Percentiles rank a stretch among this genome's conserved stretches.
These are phyloP conservation scores for Poecile atricapillus DNA, from an alignment of 2,113 vertebrate species.

Conservation along the genomic window DNA sequence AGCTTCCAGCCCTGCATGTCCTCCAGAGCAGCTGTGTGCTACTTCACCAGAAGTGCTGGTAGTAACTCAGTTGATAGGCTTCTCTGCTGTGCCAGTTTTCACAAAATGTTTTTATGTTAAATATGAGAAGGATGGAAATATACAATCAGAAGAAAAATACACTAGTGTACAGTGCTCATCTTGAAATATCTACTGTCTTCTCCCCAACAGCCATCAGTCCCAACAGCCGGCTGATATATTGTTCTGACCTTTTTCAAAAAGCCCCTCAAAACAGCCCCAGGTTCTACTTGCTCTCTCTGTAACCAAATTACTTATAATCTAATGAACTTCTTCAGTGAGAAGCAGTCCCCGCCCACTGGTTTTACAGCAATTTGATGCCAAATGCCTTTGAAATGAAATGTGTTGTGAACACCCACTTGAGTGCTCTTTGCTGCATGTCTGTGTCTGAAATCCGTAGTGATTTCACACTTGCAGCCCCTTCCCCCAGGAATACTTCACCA, in stretches of 20 bases:
- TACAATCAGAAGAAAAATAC: not conserved
- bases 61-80: not conserved
- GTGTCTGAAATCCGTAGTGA: not conserved
- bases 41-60: not conserved
- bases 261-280: slow-evolving; percentile 27
- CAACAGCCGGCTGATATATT: not conserved
- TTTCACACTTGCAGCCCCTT: slow-evolving; percentile 9
- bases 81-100: not conserved
- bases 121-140: not conserved
- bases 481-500: not conserved
- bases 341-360: slow-evolving; percentile 35
- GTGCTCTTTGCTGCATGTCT: not conserved
- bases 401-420: slow-evolving; percentile 18
- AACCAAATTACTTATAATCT: slow-evolving; percentile 55
- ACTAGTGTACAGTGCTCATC: not conserved
- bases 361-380: slow-evolving; percentile 37
- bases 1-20: not conserved
- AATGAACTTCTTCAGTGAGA: slow-evolving; percentile 53
- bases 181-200: not conserved
- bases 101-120: not conserved
- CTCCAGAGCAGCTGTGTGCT: not conserved
- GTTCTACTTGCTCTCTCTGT: slow-evolving; percentile 15
- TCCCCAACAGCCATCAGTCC: not conserved
- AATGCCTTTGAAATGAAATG: slow-evolving; percentile 35
- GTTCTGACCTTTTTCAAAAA: slow-evolving; percentile 41